phyloP scores from a whole-genome alignment of 1,140 invertebrate species.

The Colletes gigas region DNA sequence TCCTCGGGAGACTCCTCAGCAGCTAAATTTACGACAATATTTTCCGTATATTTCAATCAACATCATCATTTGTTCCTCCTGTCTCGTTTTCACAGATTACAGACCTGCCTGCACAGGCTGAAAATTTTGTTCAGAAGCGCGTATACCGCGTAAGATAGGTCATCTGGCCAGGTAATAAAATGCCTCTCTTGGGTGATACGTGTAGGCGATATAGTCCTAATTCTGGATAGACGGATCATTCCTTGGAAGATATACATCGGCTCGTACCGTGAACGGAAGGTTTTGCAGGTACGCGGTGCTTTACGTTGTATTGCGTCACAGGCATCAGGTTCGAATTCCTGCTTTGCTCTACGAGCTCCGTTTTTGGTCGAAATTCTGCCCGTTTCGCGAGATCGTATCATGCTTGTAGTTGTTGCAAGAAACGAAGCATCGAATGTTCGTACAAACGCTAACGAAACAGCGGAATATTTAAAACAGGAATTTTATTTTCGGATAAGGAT shows the following conservation, averaged over 20 bases:
- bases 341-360: neutral
- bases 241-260: constrained; percentile 47
- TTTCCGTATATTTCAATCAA: too few relatives aligned
- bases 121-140: neutral
- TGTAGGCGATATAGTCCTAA: constrained; percentile 44
- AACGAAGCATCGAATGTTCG: constrained; percentile 16
- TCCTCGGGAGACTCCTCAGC: neutral
- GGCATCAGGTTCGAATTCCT: constrained; percentile 34
- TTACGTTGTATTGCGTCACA: constrained; percentile 49
- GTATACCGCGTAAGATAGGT: neutral
- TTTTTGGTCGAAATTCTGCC: constrained; percentile 31
- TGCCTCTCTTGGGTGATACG: constrained; percentile 4
- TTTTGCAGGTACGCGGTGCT: constrained; percentile 15
- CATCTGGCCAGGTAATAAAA: neutral
- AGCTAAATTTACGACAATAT: too few relatives aligned
- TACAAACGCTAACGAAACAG: too few relatives aligned
- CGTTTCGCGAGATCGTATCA: constrained; percentile 13
- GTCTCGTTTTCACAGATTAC: too few relatives aligned
- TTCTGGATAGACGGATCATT: constrained; percentile 39
- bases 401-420: constrained; percentile 8
- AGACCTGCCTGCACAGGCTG: too few relatives aligned
- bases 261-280: constrained; percentile 21
- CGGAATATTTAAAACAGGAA: too few relatives aligned
- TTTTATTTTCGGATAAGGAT: too few relatives aligned
- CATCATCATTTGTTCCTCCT: too few relatives aligned